Evolutionary conservation across 2,797 vertebrate genomes (phyloP).

Genomic region (Peromyscus nudipes): DNA sequence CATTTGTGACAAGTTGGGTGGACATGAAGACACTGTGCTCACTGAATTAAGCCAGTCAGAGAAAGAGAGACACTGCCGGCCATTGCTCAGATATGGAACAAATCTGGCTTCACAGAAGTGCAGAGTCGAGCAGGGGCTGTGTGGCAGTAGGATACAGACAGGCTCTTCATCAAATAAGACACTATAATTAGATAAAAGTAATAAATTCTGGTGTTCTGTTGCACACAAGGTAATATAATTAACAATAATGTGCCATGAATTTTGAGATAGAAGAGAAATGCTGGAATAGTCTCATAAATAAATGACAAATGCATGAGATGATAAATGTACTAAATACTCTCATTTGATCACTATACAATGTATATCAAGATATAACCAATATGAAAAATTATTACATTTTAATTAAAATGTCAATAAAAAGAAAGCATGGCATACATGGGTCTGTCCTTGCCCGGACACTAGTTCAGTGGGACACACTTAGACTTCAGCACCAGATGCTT

Average conservation of each 20-base stretch:
- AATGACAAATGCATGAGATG: background rate
- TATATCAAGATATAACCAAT: background rate
- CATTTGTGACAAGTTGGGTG: background rate
- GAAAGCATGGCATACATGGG: background rate
- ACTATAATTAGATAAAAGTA: background rate
- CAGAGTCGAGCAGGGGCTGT: background rate
- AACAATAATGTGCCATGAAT: too few species aligned
- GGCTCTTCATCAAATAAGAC: background rate
- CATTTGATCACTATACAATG: too few species aligned
- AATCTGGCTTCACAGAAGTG: background rate
- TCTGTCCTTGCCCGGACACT: background rate
- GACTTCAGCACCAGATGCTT: background rate
- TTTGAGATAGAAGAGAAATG: background rate
- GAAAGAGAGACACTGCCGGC: background rate
- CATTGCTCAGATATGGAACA: background rate
- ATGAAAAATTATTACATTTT: too few species aligned
- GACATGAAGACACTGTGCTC: background rate
- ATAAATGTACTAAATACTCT: background rate
- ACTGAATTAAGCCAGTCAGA: background rate
- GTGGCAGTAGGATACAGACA: accelerated
- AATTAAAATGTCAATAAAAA: background rate
- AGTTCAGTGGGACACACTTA: background rate
- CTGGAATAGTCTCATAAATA: background rate
- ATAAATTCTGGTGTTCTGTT: too few species aligned
- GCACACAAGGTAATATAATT: background rate